Evolutionary conservation across 2,888 invertebrate genomes (phyloP).

Genomic region (Cheilosia impressa): DNA sequence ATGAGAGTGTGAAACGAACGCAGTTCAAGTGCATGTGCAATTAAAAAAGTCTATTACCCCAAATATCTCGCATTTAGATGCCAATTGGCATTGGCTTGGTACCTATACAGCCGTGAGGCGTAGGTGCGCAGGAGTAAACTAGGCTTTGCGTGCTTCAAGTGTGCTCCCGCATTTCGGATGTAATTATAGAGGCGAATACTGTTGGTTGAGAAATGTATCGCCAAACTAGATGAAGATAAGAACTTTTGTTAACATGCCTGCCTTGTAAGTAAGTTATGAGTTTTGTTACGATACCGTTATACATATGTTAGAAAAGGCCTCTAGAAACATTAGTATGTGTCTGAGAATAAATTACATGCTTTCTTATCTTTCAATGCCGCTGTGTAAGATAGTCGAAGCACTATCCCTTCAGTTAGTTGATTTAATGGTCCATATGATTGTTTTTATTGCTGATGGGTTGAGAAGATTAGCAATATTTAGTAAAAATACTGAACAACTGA

Average conservation of each 20-base stretch:
- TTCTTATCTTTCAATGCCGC: background rate
- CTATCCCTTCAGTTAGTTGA: background rate
- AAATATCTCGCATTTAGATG: constrained; percentile 58
- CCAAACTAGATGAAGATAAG: constrained; percentile 6
- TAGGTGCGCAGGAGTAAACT: constrained; percentile 6
- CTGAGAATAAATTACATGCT: background rate
- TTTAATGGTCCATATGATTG: background rate
- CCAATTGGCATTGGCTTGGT: constrained; percentile 30
- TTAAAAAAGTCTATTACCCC: constrained; percentile 53
- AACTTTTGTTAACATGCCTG: constrained; percentile 23
- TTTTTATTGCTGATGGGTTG: background rate
- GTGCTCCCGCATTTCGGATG: constrained; percentile 10
- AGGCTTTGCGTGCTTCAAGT: constrained; percentile 26
- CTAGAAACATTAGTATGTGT: background rate
- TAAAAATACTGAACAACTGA: too few species aligned
- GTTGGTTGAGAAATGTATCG: constrained; percentile 6
- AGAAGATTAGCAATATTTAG: too few species aligned
- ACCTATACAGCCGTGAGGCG: background rate
- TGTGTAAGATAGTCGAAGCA: background rate
- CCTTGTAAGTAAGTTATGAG: background rate
- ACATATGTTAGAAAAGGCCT: background rate
- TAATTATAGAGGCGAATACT: constrained; percentile 17
- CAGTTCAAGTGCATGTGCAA: constrained; percentile 65
- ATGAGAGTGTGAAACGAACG: constrained; percentile 72
- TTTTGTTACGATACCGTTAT: background rate